Evolutionary conservation across 2,888 invertebrate genomes (phyloP).

Genomic region (Cryptus viduatorius): DNA sequence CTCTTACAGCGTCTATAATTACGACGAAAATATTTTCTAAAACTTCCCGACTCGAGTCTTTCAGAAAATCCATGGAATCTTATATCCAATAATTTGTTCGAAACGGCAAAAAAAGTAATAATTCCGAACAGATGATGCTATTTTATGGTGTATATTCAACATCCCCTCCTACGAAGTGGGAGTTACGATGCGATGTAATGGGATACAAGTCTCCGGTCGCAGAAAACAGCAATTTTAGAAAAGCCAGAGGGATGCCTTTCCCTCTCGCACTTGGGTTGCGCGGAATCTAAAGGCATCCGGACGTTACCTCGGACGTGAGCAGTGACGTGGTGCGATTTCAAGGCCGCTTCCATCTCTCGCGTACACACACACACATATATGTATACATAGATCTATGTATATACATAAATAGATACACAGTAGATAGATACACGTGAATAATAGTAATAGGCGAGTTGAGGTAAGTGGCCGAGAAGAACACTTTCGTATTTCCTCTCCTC

Average conservation of each 20-base stretch:
- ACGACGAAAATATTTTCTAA: not conserved
- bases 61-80: not conserved
- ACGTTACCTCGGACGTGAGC: constrained; percentile 13
- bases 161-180: not conserved
- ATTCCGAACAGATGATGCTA: not conserved
- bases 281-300: constrained; percentile 53
- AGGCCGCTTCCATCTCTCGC: constrained; percentile 61
- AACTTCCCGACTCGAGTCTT: not conserved
- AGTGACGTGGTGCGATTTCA: constrained; percentile 63
- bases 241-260: constrained; percentile 37
- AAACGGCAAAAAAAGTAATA: not conserved
- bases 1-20: not conserved
- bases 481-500: constrained; percentile 50
- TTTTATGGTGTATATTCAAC: not conserved
- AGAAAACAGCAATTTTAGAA: not conserved
- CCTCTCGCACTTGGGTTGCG: constrained; percentile 57
- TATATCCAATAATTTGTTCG: not conserved
- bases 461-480: constrained; percentile 66
- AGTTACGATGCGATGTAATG: constrained; percentile 10
- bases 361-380: not conserved
- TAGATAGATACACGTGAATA: constrained; percentile 39
- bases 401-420: not conserved
- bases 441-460: constrained; percentile 59
- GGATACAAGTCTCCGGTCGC: not conserved
- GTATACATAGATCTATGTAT: too few relatives aligned